A percentile compares a stretch with the other conserved stretches of the same genome.
phyloP scores from a whole-genome alignment of 2,888 invertebrate genomes.

The Cheilosia variabilis region DNA sequence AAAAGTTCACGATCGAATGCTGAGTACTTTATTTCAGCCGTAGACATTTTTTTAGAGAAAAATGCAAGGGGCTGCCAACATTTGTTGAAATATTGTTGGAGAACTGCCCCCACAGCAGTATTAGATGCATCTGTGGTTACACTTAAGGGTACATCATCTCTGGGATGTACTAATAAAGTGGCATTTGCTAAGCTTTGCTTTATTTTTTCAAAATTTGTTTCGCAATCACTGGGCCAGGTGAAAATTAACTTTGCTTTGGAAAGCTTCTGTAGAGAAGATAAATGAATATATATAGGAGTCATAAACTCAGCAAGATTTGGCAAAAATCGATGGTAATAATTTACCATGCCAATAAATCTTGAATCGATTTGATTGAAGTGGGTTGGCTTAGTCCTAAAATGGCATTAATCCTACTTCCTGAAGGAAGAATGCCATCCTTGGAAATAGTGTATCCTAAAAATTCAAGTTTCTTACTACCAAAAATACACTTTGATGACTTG shows the following conservation, averaged over 20 bases:
- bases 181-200: not conserved
- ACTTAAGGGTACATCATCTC: not conserved
- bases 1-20: slow-evolving; percentile 14
- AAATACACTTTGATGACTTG: not conserved
- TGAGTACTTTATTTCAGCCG: not conserved
- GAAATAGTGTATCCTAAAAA: slow-evolving; percentile 12
- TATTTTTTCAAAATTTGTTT: not conserved
- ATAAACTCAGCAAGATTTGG: slow-evolving; percentile 8
- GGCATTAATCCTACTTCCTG: not conserved
- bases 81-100: slow-evolving; percentile 2
- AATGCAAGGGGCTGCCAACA: slow-evolving; percentile 25
- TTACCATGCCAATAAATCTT: too few species aligned
- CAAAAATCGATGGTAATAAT: too few species aligned
- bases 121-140: not conserved
- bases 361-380: slow-evolving; percentile 18
- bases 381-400: slow-evolving; percentile 1
- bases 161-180: not conserved
- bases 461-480: too few species aligned
- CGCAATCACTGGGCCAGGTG: not conserved
- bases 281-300: too few species aligned
- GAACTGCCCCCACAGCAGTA: not conserved
- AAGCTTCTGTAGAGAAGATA: not conserved
- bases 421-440: slow-evolving; percentile 17
- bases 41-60: slow-evolving; percentile 11
- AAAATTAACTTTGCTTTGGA: not conserved